Evolutionary conservation across 1,140 invertebrate genomes (phyloP), one percentile per base, ranked within the genome.

Genomic region (Achroia grisella): DNA sequence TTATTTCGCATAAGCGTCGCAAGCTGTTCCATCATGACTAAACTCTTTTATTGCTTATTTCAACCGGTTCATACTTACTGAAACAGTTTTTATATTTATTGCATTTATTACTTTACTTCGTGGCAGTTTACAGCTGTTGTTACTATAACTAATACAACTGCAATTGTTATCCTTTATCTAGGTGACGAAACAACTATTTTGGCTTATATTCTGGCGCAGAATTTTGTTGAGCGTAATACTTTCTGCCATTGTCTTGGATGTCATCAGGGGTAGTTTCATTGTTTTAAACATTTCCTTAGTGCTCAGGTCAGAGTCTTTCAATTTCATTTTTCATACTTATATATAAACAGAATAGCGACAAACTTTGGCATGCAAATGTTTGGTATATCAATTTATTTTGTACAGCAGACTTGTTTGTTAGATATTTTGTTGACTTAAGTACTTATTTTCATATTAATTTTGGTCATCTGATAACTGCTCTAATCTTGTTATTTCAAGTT

Each of bases 141-240:
- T 32, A 33, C 28, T 39, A 44, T 54, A 42, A 52, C 48, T 56
- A 54, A 52, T 56, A 56, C 39, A 34, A 51, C 34, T 34, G 36
- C 42, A 39, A 48, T 48, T 55, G 49, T 49, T 57, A 39, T 36
- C 47, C 17, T 32, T 30, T 48, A 32, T 41, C 31, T 52, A 41
- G 36, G 47, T 53, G 56, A 54, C 53, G 54, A 50, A 62, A 58
- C 53, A 60, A 56, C 50, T 49, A 45, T 52, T 49, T 15, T 39
- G 15, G 39, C 44, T 53, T 50, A 63, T 53, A 59, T 56, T 50
- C 52, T 40, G 43, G 45, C 43, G 48, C 43, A 45, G 45, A 57
- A 52, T 56, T 56, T 51, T 42, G 44, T 56, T 32, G 48, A 56
- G 47, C 39, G 48, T 48, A 23, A 23, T 23, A 15, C 14, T 56